Conservation (phyloP, 2,113 vertebrate species). For the Boulengeromyrus knoepffleri region DNA sequence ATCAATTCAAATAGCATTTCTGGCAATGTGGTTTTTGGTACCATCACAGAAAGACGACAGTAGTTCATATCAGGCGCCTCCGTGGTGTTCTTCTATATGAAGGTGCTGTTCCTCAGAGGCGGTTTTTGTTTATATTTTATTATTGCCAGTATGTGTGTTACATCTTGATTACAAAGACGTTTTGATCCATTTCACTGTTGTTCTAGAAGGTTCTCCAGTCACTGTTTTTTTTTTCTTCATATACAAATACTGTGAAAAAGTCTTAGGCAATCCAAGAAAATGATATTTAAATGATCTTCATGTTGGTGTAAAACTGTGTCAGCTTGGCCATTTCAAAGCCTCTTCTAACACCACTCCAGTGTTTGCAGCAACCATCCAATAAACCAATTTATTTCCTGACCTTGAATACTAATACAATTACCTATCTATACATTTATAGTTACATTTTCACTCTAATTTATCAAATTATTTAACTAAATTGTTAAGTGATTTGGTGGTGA, state of each 20-base stretch:
- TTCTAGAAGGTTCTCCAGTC: not conserved
- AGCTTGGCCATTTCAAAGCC: not conserved
- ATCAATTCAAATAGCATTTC: not conserved
- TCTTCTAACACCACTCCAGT: not conserved
- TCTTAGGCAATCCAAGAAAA: not conserved
- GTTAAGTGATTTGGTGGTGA: not conserved
- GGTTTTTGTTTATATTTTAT: not conserved
- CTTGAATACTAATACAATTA: not conserved
- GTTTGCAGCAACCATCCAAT: not conserved
- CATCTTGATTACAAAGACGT: not conserved
- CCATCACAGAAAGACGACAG: not conserved
- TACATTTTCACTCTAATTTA: no score
- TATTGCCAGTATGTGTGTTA: not conserved
- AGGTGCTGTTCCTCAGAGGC: not conserved
- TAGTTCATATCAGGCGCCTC: not conserved
- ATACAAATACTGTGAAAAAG: not conserved
- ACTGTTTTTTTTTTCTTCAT: not conserved
- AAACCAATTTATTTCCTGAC: not conserved
- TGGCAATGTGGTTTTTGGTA: not conserved
- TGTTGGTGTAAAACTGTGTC: not conserved
- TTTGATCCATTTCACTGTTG: not conserved
- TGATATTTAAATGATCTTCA: not conserved
- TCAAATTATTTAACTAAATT: no score
- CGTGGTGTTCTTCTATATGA: not conserved
- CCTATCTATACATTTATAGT: not conserved